phyloP scores from a whole-genome alignment of 2,888 invertebrate genomes.

The Coelopa pilipes region DNA sequence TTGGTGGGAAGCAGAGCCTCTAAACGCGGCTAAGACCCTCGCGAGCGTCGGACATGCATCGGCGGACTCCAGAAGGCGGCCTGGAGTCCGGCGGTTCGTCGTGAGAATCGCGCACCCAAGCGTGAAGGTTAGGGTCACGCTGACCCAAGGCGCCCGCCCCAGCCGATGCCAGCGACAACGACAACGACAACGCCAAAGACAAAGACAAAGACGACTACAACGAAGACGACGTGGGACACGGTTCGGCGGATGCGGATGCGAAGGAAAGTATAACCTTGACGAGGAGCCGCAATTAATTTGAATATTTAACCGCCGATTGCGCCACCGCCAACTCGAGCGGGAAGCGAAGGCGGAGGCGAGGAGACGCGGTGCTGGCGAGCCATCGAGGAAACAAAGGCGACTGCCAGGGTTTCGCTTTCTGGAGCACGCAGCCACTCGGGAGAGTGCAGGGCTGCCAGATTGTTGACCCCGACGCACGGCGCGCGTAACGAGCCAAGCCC shows the following conservation, averaged over 20 bases:
- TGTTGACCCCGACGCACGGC: constrained; percentile 34
- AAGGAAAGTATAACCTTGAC: constrained; percentile 36
- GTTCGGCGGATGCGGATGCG: not conserved
- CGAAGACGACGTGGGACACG: not conserved
- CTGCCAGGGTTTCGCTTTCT: constrained; percentile 37
- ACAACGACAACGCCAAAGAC: constrained; percentile 3
- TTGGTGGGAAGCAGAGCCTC: constrained; percentile 24
- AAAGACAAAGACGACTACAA: constrained; percentile 1
- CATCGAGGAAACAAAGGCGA: too few species aligned
- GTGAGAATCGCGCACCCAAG: constrained; percentile 37
- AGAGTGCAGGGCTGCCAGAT: constrained; percentile 10
- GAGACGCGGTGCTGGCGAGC: not conserved
- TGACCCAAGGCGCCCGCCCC: constrained; percentile 26
- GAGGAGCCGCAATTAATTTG: constrained; percentile 27
- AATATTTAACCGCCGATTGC: not conserved
- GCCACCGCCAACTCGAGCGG: not conserved
- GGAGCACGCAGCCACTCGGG: not conserved
- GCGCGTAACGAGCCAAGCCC: constrained; percentile 35
- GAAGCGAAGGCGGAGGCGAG: constrained; percentile 2
- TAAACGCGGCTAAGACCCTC: not conserved
- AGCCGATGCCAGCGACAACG: not conserved
- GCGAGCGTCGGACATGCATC: constrained; percentile 9
- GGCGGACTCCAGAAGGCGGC: constrained; percentile 4
- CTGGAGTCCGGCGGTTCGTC: not conserved
- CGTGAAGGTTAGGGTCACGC: constrained; percentile 44